phyloP scores from a whole-genome alignment of 2,888 invertebrate genomes.

The Cataglyphis rosenhaueri region DNA sequence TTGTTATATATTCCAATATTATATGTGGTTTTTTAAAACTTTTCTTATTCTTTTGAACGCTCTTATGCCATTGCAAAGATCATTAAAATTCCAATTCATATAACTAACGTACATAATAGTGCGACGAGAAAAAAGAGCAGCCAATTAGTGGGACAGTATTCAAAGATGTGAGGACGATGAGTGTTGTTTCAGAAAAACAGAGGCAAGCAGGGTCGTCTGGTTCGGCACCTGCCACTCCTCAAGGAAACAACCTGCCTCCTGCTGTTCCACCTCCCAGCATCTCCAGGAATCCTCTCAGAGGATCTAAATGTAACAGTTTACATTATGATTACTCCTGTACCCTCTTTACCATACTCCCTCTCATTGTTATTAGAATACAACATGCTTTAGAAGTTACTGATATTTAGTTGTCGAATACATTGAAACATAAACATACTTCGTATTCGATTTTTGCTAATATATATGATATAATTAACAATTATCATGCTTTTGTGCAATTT shows the following conservation, averaged over 20 bases:
- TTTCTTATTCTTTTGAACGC: constrained; percentile 60
- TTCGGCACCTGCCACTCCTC: constrained; percentile 91
- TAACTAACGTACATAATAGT: constrained; percentile 59
- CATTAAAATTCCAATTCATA: constrained; percentile 57
- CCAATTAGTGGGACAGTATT: constrained; percentile 56
- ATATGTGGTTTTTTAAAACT: background rate
- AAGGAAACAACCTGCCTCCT: constrained; percentile 87
- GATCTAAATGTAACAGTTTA: constrained; percentile 92
- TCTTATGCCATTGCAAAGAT: constrained; percentile 64
- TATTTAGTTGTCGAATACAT: constrained; percentile 2
- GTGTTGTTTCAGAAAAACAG: constrained; percentile 87
- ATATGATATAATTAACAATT: constrained; percentile 5
- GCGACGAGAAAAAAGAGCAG: constrained; percentile 62
- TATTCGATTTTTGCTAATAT: constrained; percentile 7
- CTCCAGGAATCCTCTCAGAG: constrained; percentile 92
- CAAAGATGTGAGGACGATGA: constrained; percentile 80
- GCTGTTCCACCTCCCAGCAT: constrained; percentile 87
- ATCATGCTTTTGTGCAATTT: constrained; percentile 2
- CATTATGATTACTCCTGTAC: constrained; percentile 79
- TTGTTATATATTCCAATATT: background rate
- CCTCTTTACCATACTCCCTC: constrained; percentile 65
- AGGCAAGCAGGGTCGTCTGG: constrained; percentile 89
- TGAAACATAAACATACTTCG: constrained; percentile 3
- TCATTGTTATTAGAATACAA: constrained; percentile 43
- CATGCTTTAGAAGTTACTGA: constrained; percentile 28